Percentiles rank a stretch among this genome's conserved stretches.
Evolutionary conservation across 2,113 vertebrate species (phyloP).

Genomic region (Formicarius rufipectus): DNA sequence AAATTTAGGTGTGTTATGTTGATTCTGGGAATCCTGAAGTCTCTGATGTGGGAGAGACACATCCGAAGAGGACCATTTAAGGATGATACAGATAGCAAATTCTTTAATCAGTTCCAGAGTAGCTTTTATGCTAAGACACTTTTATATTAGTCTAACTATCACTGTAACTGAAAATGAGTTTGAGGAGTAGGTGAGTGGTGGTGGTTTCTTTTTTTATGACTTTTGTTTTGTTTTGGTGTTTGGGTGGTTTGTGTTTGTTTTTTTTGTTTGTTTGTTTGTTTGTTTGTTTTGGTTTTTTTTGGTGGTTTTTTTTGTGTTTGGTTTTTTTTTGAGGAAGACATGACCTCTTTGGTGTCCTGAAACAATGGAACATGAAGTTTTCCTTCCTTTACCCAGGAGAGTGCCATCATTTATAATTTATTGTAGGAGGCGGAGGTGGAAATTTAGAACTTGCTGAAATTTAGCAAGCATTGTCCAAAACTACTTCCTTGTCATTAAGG

Average conservation of each 20-base stretch:
- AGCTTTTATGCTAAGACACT: background rate
- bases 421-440: background rate
- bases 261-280: too few species aligned
- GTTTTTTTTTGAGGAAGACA: background rate
- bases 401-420: background rate
- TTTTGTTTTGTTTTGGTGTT: too few species aligned
- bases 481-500: background rate
- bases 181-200: background rate
- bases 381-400: background rate
- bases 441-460: background rate
- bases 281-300: too few species aligned
- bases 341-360: background rate
- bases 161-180: background rate
- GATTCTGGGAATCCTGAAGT: background rate
- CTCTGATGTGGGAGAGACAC: slow-evolving; percentile 8
- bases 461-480: background rate
- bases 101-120: background rate
- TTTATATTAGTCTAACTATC: background rate
- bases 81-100: background rate
- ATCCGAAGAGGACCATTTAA: background rate
- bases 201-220: too few species aligned
- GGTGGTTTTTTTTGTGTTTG: too few species aligned
- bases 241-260: too few species aligned
- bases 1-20: background rate
- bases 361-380: background rate